phyloP scores from a whole-genome alignment of 2,888 invertebrate species.

The Drosophila monieri region DNA sequence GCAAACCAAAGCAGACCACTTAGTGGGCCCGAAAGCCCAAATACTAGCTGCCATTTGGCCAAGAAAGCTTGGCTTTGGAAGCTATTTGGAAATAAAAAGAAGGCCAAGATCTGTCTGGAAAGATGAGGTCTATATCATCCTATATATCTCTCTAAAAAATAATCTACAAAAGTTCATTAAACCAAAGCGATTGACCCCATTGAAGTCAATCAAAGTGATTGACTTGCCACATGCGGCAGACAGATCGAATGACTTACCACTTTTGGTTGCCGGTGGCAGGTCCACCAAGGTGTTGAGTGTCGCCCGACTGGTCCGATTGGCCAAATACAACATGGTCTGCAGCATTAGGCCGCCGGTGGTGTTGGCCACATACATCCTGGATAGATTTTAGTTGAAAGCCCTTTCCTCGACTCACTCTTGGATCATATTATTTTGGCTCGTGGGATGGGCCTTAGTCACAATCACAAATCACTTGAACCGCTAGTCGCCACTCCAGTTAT shows the following conservation, averaged over 20 bases:
- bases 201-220: too few relatives aligned
- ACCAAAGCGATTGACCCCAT: too few relatives aligned
- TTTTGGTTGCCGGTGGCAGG: constrained; percentile 81
- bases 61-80: neutral
- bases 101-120: too few relatives aligned
- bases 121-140: too few relatives aligned
- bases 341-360: constrained; percentile 83
- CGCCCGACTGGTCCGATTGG: constrained; percentile 82
- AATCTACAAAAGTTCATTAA: neutral
- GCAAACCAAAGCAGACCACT: constrained; percentile 1
- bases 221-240: too few relatives aligned
- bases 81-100: neutral
- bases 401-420: neutral
- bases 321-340: constrained; percentile 84
- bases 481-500: neutral
- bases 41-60: neutral
- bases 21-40: neutral
- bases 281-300: constrained; percentile 81
- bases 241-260: constrained; percentile 77
- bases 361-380: constrained; percentile 81
- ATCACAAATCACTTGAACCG: constrained; percentile 9
- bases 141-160: too few relatives aligned
- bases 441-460: neutral
- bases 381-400: neutral
- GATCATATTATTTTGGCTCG: neutral